Percentiles rank a stretch among this genome's conserved stretches.
Evolutionary conservation across 2,888 invertebrate genomes (phyloP).

Genomic region (Ichneumon xanthorius): DNA sequence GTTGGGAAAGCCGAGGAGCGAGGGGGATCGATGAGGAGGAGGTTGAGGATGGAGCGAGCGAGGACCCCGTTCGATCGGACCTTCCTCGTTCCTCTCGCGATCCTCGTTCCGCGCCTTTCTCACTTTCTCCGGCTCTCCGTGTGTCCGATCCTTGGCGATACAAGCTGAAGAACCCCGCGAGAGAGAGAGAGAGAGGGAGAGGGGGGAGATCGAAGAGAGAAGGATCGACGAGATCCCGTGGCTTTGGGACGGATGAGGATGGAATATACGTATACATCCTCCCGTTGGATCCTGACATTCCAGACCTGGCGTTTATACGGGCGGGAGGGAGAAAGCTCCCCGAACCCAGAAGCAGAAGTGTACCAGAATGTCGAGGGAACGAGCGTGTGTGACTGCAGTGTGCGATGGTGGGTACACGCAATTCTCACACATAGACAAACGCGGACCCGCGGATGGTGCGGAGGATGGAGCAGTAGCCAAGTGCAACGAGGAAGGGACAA

Average conservation of each 20-base stretch:
- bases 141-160: slow-evolving; percentile 59
- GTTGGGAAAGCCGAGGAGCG: slow-evolving; percentile 60
- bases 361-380: slow-evolving; percentile 46
- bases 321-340: slow-evolving; percentile 53
- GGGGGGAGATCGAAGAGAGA: slow-evolving; percentile 59
- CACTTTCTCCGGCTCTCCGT: slow-evolving; percentile 37
- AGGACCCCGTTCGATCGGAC: slow-evolving; percentile 55
- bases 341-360: slow-evolving; percentile 53
- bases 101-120: slow-evolving; percentile 9
- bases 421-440: neutral
- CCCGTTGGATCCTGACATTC: slow-evolving; percentile 65
- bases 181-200: slow-evolving; percentile 6
- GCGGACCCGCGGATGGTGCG: slow-evolving; percentile 2
- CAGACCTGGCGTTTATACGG: slow-evolving; percentile 50
- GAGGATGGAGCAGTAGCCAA: neutral
- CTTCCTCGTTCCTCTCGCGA: slow-evolving; percentile 26
- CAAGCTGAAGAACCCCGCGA: slow-evolving; percentile 26
- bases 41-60: slow-evolving; percentile 64
- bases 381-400: neutral
- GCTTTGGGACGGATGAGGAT: slow-evolving; percentile 57
- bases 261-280: slow-evolving; percentile 42
- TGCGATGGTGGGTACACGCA: neutral
- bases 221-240: slow-evolving; percentile 62
- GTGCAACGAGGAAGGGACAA: slow-evolving; percentile 41
- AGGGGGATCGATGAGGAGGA: slow-evolving; percentile 69